These are phyloP conservation scores for Apistogramma diplotaenia DNA, from an alignment of 2,113 vertebrate genomes.

Conservation along the genomic window DNA sequence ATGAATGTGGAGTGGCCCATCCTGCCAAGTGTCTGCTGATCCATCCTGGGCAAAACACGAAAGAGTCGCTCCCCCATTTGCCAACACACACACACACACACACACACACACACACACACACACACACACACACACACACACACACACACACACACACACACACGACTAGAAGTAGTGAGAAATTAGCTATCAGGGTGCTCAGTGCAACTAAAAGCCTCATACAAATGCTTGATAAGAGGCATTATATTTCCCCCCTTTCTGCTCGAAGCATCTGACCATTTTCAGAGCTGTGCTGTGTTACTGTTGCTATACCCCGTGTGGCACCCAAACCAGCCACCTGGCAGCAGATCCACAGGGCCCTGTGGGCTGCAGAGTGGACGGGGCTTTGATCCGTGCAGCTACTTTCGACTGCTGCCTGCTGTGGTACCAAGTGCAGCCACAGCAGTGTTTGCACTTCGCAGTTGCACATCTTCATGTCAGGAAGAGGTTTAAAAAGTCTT, in stretches of 20 bases:
- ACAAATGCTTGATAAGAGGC: neutral
- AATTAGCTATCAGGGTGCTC: neutral
- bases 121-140: neutral
- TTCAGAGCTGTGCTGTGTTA: too few species aligned
- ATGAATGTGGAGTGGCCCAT: conserved; percentile 1
- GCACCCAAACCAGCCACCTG: too few species aligned
- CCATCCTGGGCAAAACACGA: conserved; percentile 15
- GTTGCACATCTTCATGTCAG: too few species aligned
- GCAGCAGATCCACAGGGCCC: too few species aligned
- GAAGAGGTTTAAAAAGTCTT: too few species aligned
- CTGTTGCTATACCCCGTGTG: too few species aligned
- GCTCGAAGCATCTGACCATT: too few species aligned
- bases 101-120: neutral
- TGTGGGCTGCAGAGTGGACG: too few species aligned
- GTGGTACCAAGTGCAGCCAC: too few species aligned
- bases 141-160: neutral
- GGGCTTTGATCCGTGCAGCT: too few species aligned
- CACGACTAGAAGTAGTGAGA: conserved; percentile 1
- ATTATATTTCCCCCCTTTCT: neutral
- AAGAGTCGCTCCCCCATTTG: conserved; percentile 10
- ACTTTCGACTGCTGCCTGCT: too few species aligned
- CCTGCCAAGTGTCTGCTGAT: conserved; percentile 33
- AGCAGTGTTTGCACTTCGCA: too few species aligned
- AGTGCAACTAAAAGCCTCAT: neutral
- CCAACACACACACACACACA: neutral